phyloP scores from a whole-genome alignment of 2,888 invertebrate genomes.

The Alloscopus bannaensis region DNA sequence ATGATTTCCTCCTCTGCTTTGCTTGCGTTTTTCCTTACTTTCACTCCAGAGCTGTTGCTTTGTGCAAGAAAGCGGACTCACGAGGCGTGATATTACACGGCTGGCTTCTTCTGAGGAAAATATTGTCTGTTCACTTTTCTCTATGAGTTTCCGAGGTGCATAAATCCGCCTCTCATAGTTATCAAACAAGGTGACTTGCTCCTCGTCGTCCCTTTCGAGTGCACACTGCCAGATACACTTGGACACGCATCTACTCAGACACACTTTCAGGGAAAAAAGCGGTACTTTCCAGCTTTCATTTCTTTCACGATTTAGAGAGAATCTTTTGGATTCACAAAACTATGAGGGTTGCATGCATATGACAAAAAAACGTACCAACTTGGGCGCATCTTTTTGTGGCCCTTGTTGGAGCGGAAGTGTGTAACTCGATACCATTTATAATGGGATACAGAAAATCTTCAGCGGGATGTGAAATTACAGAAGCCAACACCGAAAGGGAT shows the following conservation, averaged over 20 bases:
- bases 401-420: neutral
- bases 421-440: neutral
- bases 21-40: neutral
- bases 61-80: conserved; percentile 24
- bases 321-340: conserved; percentile 33
- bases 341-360: too few species aligned
- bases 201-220: neutral
- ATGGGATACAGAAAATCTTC: conserved; percentile 18
- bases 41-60: too few species aligned
- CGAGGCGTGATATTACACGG: conserved; percentile 23
- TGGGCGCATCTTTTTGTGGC: neutral
- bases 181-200: conserved; percentile 10
- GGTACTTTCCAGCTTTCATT: conserved; percentile 5
- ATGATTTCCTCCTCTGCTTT: conserved; percentile 13
- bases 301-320: conserved; percentile 27
- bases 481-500: conserved; percentile 14
- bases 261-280: neutral
- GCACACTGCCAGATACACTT: conserved; percentile 3
- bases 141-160: too few species aligned
- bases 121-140: too few species aligned
- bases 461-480: conserved; percentile 41
- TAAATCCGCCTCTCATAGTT: conserved; percentile 1
- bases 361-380: too few species aligned
- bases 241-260: neutral
- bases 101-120: neutral